phyloP scores from a whole-genome alignment of 1,140 invertebrate genomes.

The Atta texana region DNA sequence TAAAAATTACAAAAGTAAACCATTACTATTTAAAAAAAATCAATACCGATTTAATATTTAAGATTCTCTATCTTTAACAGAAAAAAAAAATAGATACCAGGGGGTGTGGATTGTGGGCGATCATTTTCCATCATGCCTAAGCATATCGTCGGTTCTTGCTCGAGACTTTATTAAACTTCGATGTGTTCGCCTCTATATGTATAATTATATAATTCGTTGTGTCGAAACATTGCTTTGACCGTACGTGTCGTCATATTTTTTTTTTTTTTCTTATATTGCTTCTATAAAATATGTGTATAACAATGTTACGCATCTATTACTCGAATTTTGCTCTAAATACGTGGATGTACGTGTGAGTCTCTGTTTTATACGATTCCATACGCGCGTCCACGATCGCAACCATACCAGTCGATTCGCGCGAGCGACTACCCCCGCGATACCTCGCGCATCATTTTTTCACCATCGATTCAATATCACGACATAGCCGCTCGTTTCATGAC shows the following conservation, averaged over 20 bases:
- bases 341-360: slow-evolving; percentile 29
- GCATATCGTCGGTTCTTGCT: slow-evolving; percentile 67
- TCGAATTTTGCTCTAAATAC: slow-evolving; percentile 72
- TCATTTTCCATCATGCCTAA: slow-evolving; percentile 62
- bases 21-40: background rate
- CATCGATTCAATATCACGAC: slow-evolving; percentile 10
- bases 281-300: slow-evolving; percentile 83
- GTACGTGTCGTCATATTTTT: slow-evolving; percentile 79
- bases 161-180: slow-evolving; percentile 77
- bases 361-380: slow-evolving; percentile 21
- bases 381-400: slow-evolving; percentile 3
- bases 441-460: background rate
- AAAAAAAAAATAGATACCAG: background rate
- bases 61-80: background rate
- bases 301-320: slow-evolving; percentile 80
- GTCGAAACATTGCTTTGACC: slow-evolving; percentile 86
- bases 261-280: slow-evolving; percentile 78
- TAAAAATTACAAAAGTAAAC: background rate
- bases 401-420: slow-evolving; percentile 17
- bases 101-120: slow-evolving; percentile 66
- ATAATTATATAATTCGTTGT: slow-evolving; percentile 86
- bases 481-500: background rate
- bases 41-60: background rate
- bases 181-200: slow-evolving; percentile 81
- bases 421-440: background rate